phyloP scores from a whole-genome alignment of 2,888 invertebrate genomes.

The Ennomos erosarius region DNA sequence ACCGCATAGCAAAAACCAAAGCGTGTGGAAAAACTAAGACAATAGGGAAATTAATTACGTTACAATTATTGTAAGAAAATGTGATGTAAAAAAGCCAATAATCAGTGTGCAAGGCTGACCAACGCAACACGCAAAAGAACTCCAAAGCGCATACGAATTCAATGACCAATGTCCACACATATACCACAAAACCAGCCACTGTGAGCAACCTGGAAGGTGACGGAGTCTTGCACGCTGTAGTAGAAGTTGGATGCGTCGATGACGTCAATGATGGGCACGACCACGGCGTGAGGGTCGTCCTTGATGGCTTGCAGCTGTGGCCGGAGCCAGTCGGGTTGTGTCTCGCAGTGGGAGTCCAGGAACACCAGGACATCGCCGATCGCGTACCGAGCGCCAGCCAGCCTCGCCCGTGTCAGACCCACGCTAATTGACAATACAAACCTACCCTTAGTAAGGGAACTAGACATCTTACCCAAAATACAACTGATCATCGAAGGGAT shows the following conservation, averaged over 20 bases:
- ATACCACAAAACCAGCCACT: slow-evolving; percentile 9
- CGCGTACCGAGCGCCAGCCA: slow-evolving; percentile 94
- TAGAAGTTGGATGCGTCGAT: slow-evolving; percentile 93
- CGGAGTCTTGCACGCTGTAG: slow-evolving; percentile 87
- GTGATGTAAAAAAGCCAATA: too few relatives aligned
- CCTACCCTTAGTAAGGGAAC: too few relatives aligned
- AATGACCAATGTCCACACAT: too few relatives aligned
- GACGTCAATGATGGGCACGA: slow-evolving; percentile 98
- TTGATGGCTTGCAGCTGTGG: slow-evolving; percentile 91
- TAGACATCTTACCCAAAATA: too few relatives aligned
- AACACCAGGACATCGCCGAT: slow-evolving; percentile 93
- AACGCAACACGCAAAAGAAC: too few relatives aligned
- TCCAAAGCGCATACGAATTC: too few relatives aligned
- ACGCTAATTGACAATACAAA: slow-evolving; percentile 39
- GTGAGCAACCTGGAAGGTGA: slow-evolving; percentile 69
- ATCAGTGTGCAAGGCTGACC: too few relatives aligned
- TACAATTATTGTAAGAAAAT: too few relatives aligned
- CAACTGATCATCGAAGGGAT: too few relatives aligned
- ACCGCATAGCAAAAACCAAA: too few relatives aligned
- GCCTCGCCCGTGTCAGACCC: slow-evolving; percentile 89
- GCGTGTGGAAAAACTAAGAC: too few relatives aligned
- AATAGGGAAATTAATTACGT: too few relatives aligned
- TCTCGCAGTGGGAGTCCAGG: slow-evolving; percentile 97
- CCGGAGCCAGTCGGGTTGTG: slow-evolving; percentile 92
- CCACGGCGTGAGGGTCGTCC: slow-evolving; percentile 91